A percentile compares a stretch with the other conserved stretches of the same genome.
Evolutionary conservation across 53 echinoderm and acorn worm genomes (phyloP).

Genomic region (Echinometra lucunter): DNA sequence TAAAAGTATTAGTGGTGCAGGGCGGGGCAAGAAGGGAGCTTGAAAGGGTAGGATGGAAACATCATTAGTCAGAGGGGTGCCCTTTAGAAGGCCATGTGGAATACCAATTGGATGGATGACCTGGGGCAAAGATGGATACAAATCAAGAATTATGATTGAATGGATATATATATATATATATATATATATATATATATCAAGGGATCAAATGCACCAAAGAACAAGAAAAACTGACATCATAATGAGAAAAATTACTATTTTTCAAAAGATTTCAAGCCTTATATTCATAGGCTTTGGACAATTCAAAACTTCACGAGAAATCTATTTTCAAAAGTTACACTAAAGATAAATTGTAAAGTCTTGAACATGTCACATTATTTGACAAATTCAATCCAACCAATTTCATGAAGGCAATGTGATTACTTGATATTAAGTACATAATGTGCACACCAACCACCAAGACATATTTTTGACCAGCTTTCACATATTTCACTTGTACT

Average conservation of each 20-base stretch:
- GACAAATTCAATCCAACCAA: no score
- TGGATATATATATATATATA: not conserved
- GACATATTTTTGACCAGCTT: no score
- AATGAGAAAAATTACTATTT: not conserved
- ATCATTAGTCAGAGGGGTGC: slow-evolving; percentile 29
- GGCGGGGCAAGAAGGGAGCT: slow-evolving; percentile 8
- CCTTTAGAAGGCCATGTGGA: not conserved
- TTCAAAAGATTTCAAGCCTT: not conserved
- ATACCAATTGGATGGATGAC: not conserved
- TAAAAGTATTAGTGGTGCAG: slow-evolving; percentile 21
- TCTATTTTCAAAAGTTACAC: no score
- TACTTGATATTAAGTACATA: no score
- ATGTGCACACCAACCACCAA: no score
- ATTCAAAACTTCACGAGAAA: not conserved
- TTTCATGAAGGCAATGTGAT: no score
- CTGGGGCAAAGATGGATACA: not conserved
- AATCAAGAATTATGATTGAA: not conserved
- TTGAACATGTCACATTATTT: no score
- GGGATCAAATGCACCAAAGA: not conserved
- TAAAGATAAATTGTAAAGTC: no score
- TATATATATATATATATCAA: not conserved
- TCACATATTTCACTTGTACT: no score
- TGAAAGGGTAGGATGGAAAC: not conserved
- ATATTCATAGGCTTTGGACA: not conserved
- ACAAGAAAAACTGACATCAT: not conserved